Base-by-base conservation (phyloP, 2,888 invertebrate genomes). In the Eilema caniola region DNA sequence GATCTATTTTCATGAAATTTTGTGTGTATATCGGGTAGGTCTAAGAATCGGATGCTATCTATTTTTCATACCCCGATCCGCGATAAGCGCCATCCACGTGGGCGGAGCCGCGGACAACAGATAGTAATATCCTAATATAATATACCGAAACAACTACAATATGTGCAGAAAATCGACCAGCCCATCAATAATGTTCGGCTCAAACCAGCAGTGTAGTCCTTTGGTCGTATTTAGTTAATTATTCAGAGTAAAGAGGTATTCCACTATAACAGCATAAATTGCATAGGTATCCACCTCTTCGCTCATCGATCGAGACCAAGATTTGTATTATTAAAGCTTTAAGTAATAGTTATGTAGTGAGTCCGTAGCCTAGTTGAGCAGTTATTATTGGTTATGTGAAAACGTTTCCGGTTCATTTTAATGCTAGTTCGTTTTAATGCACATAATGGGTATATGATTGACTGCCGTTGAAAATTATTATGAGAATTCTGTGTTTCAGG, bases 181-280 rank as follows among this genome's bases (percentile, higher is more conserved):
- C 8, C 37, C 70, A 76, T 81, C 65, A 76, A 81, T 81, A 73
- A 81, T 80, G 76, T 76, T 70, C 73, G 28, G 28, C 57, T 65
- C 62, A 71, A 71, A 71, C 78, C 73, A 63, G 33, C 72, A 62
- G 56, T 37, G 41, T 56, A 60, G 69, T 69, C 69, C 69, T 41
- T 37, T 69, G 69, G 64, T 57, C 64, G 60, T 69, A 72, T 66
- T 70, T 75, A 67, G 67, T 80, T 73, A 78, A 80, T 81, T 67
- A 81, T 78, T 81, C 80, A 78, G 25, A 1, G 66, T 72, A 69
- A 67, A 73, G 62, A 66, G 61, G 70, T 70, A 72, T 73, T 74
- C 73, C 62, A 62, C 60, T 75, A 82, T 80, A 78, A 78, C 69
- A 70, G 70, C 69, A 77, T 80, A 73, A 73, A 80, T 76, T 82